These are phyloP conservation scores for Stegodyphus dumicola DNA, from an alignment of 1,140 invertebrate species.

Conservation along the genomic window DNA sequence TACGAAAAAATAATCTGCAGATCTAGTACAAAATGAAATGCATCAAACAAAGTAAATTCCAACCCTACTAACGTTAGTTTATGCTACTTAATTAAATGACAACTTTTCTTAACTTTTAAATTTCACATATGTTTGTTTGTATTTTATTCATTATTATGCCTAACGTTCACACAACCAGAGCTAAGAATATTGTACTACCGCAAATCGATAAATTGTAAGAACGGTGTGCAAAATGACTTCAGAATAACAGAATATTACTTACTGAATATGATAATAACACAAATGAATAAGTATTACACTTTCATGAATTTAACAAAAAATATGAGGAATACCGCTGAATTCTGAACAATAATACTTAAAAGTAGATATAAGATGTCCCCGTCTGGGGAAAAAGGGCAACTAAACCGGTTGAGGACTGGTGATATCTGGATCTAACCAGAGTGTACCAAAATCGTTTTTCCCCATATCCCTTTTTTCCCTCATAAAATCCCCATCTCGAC, in stretches of 20 bases:
- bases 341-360: neutral
- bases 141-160: too few species aligned
- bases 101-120: too few species aligned
- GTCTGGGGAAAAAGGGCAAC: neutral
- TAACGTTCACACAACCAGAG: too few species aligned
- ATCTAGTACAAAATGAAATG: too few species aligned
- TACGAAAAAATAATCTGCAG: too few species aligned
- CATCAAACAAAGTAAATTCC: too few species aligned
- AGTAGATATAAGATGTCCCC: neutral
- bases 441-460: neutral
- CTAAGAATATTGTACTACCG: too few species aligned
- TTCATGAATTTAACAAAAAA: neutral
- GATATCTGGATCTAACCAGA: constrained; percentile 29
- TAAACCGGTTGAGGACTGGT: constrained; percentile 14
- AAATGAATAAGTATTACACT: neutral
- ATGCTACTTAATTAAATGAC: too few species aligned
- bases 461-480: neutral
- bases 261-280: neutral
- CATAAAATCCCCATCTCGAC: too few species aligned
- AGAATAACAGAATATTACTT: neutral
- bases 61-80: too few species aligned
- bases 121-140: too few species aligned
- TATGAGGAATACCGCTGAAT: neutral
- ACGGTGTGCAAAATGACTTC: neutral
- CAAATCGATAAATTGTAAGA: too few species aligned